phyloP scores from a whole-genome alignment of 2,888 invertebrate species.

The Ophonus ardosiacus region DNA sequence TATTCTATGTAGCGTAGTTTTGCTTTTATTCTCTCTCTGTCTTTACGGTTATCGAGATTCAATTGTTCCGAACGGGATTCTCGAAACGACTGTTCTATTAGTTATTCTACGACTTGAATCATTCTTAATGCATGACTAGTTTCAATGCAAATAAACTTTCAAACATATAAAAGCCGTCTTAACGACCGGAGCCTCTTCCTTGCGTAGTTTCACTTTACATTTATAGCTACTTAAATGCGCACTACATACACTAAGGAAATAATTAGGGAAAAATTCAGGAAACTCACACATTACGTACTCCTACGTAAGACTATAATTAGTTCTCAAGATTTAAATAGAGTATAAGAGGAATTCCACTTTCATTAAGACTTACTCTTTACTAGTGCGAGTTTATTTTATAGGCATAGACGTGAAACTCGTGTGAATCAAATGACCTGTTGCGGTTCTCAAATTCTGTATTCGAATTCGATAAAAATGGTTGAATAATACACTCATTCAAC shows the following conservation, averaged over 20 bases:
- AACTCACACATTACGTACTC: too few species aligned
- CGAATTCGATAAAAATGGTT: too few species aligned
- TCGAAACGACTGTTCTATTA: slow-evolving; percentile 33
- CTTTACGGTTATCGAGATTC: slow-evolving; percentile 42
- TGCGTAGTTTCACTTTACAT: not conserved
- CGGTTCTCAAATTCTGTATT: too few species aligned
- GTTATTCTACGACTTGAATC: slow-evolving; percentile 44
- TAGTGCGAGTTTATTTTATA: too few species aligned
- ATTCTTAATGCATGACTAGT: slow-evolving; percentile 38
- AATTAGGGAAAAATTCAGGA: not conserved
- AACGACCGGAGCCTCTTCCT: slow-evolving; percentile 2
- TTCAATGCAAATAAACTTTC: slow-evolving; percentile 44
- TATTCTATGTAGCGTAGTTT: slow-evolving; percentile 29
- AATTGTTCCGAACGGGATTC: slow-evolving; percentile 34
- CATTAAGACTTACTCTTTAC: not conserved
- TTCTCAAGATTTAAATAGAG: not conserved
- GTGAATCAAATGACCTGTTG: too few species aligned
- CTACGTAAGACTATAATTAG: too few species aligned
- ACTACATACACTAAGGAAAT: not conserved
- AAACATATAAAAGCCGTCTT: slow-evolving; percentile 21
- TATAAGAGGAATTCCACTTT: not conserved
- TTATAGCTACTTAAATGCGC: slow-evolving; percentile 1
- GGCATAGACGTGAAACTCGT: too few species aligned
- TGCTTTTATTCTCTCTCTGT: slow-evolving; percentile 19
- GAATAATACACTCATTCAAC: too few species aligned